Evolutionary conservation across 2,888 invertebrate species (phyloP).

Genomic region (Thera obeliscata): DNA sequence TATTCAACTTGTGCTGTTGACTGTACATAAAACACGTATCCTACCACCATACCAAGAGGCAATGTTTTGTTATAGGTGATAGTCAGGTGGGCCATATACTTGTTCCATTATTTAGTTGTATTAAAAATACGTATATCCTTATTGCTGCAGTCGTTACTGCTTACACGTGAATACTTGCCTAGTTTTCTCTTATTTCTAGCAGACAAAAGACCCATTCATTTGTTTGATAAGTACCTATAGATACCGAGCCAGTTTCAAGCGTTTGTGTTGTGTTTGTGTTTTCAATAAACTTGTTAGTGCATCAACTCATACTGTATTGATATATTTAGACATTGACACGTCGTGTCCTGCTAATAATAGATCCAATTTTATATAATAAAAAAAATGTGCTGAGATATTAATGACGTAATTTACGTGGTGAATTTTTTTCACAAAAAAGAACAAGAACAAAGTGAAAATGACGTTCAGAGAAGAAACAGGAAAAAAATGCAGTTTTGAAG

Average conservation of each 20-base stretch:
- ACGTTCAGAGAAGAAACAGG: slow-evolving; percentile 3
- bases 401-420: neutral
- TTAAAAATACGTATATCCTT: no score
- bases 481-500: slow-evolving; percentile 45
- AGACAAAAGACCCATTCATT: slow-evolving; percentile 13
- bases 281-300: no score
- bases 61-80: no score
- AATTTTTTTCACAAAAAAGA: no score
- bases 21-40: no score
- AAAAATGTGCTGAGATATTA: no score
- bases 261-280: neutral
- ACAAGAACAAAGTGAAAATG: slow-evolving; percentile 20
- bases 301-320: neutral
- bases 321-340: neutral
- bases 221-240: neutral
- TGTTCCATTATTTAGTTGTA: no score
- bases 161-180: neutral
- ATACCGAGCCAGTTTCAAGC: neutral
- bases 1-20: no score
- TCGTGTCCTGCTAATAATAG: neutral
- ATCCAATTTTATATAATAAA: neutral
- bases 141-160: neutral
- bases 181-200: slow-evolving; percentile 1
- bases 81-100: no score
- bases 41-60: no score